Conservation (phyloP, 2,797 vertebrate species). For the Alectoris magna region DNA sequence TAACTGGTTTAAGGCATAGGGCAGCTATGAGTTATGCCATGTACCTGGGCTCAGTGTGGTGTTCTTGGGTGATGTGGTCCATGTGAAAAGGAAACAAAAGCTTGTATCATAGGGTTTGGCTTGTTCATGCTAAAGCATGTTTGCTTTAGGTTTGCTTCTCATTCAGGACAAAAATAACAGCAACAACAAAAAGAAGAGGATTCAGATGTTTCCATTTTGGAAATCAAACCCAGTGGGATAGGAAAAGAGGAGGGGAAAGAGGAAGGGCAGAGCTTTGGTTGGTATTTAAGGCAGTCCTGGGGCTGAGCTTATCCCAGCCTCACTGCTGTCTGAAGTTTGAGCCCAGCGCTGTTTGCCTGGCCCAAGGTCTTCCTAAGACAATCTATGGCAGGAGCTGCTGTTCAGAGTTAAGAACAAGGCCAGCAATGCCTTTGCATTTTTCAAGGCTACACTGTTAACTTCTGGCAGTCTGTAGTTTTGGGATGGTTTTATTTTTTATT, state of each 20-base stretch:
- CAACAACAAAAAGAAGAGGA: background rate
- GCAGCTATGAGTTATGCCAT: accelerated
- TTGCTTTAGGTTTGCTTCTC: background rate
- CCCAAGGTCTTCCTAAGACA: background rate
- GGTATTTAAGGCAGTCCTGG: background rate
- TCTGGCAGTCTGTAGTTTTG: background rate
- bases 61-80: accelerated
- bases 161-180: accelerated
- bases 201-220: background rate
- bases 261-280: background rate
- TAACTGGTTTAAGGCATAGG: accelerated
- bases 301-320: background rate
- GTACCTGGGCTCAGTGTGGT: accelerated
- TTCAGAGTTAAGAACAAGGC: background rate
- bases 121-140: background rate
- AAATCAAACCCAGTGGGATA: background rate
- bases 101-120: accelerated
- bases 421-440: background rate
- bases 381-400: background rate
- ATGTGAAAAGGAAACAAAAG: background rate
- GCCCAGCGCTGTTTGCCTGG: accelerated
- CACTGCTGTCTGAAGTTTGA: background rate
- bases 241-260: background rate
- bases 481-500: too few species aligned
- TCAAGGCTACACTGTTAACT: accelerated